Conservation (phyloP, 2,797 vertebrate genomes). For the Darevskia nairensis region DNA sequence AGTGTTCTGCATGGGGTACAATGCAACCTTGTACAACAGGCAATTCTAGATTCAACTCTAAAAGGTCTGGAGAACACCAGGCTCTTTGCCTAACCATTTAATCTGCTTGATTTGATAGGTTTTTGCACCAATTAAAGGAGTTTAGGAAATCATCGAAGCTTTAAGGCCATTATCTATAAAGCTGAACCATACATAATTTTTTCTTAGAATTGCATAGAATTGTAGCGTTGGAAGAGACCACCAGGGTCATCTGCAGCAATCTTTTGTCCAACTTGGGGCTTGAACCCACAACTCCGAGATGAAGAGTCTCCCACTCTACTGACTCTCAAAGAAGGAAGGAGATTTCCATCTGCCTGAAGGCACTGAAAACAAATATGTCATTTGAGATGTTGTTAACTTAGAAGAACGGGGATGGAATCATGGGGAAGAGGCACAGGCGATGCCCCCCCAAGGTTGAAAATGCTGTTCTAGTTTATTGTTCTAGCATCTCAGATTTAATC, state of each 20-base stretch:
- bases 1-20: not conserved
- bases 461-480: not conserved
- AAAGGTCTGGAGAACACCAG: not conserved
- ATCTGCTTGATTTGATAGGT: slow-evolving; percentile 34
- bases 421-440: not conserved
- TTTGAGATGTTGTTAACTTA: not conserved
- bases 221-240: too few species aligned
- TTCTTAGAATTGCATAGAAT: too few species aligned
- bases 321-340: not conserved
- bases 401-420: not conserved
- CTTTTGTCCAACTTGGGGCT: too few species aligned
- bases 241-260: too few species aligned
- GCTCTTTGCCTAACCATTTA: slow-evolving; percentile 47
- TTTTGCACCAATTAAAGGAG: slow-evolving; percentile 30
- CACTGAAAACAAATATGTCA: accelerated
- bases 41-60: slow-evolving; percentile 3
- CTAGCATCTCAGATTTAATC: not conserved
- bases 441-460: not conserved
- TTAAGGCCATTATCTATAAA: slow-evolving; percentile 32
- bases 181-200: not conserved
- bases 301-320: too few species aligned
- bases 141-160: slow-evolving; percentile 32
- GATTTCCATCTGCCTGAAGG: slow-evolving; percentile 26
- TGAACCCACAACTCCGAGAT: too few species aligned
- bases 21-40: not conserved